Evolutionary conservation across 1,140 invertebrate species (phyloP), one percentile per base, ranked within the genome.

Genomic region (Drosophila hydei): DNA sequence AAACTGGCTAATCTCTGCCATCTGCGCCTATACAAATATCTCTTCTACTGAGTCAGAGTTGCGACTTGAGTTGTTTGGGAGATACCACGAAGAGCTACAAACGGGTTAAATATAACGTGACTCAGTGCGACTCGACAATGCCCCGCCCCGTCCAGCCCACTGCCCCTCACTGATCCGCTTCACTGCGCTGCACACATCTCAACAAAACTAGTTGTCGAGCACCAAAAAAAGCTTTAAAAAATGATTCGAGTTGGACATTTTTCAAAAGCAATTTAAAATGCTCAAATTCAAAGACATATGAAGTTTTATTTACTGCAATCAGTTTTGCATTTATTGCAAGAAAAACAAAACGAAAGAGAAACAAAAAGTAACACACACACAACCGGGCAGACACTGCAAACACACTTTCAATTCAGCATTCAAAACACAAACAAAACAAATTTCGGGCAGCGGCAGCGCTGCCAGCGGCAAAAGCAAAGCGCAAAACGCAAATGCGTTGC

Each of bases 371-470:
- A 70, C 25, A 75, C 51, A 72, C 56, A 71, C 38, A 60, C 36
- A 69, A 59, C 40, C 55, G 54, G 58, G 56, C 51, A 58, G 52
- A 63, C 43, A 19, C 38, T 40, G 12, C 36, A 72, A 60, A 64
- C 62, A 70, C 36, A 58, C 11, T 14, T 33, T 33, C n/a, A 51
- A 52, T 38, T 54, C 51, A 38, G 54, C 54, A 52, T 40, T 36
- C 64, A 68, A 56, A 61, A 68, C 64, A 70, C 67, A 70, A 71
- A 65, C 61, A 70, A 70, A 71, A 71, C 68, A 71, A 71, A 72
- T 27, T 67, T 63, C 56, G 40, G 47, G 47, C 36, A 11, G 59
- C 48, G 18, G 27, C 59, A 51, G 61, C 69, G 47, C 52, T 70
- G 70, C 63, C 63, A 61, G 55, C 70, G 70, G 63, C 70, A 43